Base-by-base conservation (phyloP, 2,888 invertebrate genomes). In the Leptinotarsa rubiginosa region DNA sequence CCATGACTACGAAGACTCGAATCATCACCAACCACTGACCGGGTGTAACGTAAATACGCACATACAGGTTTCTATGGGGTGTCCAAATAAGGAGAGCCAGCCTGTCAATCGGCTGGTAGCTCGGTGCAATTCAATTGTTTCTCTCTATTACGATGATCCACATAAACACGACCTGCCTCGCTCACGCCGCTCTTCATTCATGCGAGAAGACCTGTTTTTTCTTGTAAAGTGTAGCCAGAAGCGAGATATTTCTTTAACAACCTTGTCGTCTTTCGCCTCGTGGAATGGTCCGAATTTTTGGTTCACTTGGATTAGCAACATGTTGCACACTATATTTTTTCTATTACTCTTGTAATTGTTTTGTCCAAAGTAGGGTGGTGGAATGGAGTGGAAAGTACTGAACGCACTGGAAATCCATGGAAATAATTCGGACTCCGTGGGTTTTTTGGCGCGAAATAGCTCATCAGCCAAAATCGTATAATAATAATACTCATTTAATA, bases 121-220 rank as follows among this genome's bases (percentile, higher is more conserved):
- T 56, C 18, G 54, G 54, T 54, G 68, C 68, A 54, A 68, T 68
- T 68, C 68, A 52, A 68, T 68, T 68, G 68, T 68, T 68, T 68
- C 52, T 52, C 31, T 68, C 54, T 54, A 52, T n/a, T 54, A 54
- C 68, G 47, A 16, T 54, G 54, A 56, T 68, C 41, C 52, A 54
- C 68, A 56, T 54, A 68, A 68, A 68, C 22, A 54, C 47, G 31
- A 62, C 62, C 41, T n/a, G 54, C 41, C 59, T 12, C 22, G 59
- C 12, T n/a, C 52, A 18, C 22, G 16, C 56, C 22, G 62, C 12
- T 62, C 22, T 54, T 68, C 54, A 47, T 56, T 68, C 68, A 68
- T 62, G 31, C 16, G n/a, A 16, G 10, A n/a, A 41, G 15, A 10
- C 62, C 15, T 1, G 56, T 56, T 13, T 20, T 20, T 56, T 22